Evolutionary conservation across 1,140 invertebrate species (phyloP), one percentile per base, ranked within the genome.

Genomic region (Atta colombica): DNA sequence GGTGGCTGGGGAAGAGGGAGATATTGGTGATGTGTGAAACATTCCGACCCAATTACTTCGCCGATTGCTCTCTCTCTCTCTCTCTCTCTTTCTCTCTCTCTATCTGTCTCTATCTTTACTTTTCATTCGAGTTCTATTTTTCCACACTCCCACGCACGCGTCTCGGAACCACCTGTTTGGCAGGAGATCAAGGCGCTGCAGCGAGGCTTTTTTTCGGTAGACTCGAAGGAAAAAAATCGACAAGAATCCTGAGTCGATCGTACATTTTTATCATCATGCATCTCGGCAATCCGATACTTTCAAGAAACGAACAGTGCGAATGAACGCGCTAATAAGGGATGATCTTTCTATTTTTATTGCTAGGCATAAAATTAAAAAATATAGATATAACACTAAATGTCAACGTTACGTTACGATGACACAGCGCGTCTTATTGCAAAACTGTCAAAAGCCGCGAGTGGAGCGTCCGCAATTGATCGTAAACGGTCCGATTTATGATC

Each of bases 11-110:
- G 5, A 5, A 3, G 55, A 35, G 55, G n/a, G 55, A 87, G 88
- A 90, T 92, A 93, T 94, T 95, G 94, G 94, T 95, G 94, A 94
- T 93, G 94, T 91, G 93, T 92, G 94, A 93, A 95, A 94, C 94
- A 95, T 94, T 93, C 92, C 94, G 92, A 94, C 93, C 94, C 92
- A 94, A 94, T 95, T 94, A 92, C 87, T 77, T 65, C 71, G 69
- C 68, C 51, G 45, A 68, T 65, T 60, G 66, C 88, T 87, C 68
- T 45, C 2, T 86, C 31, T 71, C 80, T 86, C 74, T 45, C 39
- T 45, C 8, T 45, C 39, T 45, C 28, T 31, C 28, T 45, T 2
- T 86, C 25, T 71, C 84, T 86, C 77, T 77, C 68, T 45, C 39
- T 12, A 12, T 45, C 39, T 45, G 1, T 10, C 10, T 81, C 61